These are phyloP conservation scores for Chironomus riparius DNA, from an alignment of 2,888 invertebrate genomes.

Conservation along the genomic window DNA sequence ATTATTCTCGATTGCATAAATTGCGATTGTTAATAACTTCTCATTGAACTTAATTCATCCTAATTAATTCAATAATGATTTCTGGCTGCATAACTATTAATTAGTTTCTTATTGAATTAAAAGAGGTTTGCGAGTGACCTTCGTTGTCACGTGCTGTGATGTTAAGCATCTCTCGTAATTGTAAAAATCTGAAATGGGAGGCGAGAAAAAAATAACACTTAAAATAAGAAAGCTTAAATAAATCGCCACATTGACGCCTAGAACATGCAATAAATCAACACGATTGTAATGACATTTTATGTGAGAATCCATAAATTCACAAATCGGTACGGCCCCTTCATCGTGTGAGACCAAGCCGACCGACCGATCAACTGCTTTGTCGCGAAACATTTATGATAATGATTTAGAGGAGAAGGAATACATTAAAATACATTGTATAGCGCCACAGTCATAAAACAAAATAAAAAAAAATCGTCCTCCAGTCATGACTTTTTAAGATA, in stretches of 20 bases:
- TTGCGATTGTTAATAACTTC: no score
- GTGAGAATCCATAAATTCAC: background rate
- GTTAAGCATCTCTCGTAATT: background rate
- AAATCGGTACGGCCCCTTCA: background rate
- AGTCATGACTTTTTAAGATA: background rate
- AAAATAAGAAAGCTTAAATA: background rate
- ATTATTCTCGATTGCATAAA: no score
- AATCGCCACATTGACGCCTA: background rate
- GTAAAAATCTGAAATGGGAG: background rate
- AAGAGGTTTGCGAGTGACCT: no score
- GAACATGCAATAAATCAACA: background rate
- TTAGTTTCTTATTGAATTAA: no score
- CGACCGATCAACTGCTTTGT: background rate
- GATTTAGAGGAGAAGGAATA: background rate
- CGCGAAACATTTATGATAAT: background rate
- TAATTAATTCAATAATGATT: no score
- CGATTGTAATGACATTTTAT: background rate
- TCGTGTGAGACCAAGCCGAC: background rate
- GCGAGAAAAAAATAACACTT: background rate
- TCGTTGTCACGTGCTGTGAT: background rate
- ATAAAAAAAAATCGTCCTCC: background rate
- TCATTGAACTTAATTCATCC: no score
- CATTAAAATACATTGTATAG: background rate
- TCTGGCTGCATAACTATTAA: no score
- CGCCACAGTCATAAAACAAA: background rate